phyloP scores from a whole-genome alignment of 35 echinoderm and acorn worm species.

The Hemicentrotus pulcherrimus region DNA sequence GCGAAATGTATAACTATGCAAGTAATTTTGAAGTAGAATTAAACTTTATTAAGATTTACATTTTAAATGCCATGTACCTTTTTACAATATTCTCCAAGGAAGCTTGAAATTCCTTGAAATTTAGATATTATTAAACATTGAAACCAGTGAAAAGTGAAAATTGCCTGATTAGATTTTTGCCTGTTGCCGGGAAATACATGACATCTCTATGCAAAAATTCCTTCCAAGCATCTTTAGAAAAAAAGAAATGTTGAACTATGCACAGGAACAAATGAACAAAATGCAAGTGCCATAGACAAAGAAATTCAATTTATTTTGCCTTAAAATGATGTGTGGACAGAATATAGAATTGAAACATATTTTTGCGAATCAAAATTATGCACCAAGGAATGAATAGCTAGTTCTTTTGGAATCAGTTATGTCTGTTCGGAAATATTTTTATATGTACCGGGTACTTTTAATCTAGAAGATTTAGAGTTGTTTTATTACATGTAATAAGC shows the following conservation, averaged over 20 bases:
- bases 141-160: too few species aligned
- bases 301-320: not conserved
- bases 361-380: not conserved
- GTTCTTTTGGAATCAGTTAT: not conserved
- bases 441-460: not conserved
- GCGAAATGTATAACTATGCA: not conserved
- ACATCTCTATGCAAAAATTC: not conserved
- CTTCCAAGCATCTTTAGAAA: not conserved
- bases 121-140: too few species aligned
- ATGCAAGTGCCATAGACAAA: not conserved
- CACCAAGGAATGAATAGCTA: not conserved
- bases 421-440: not conserved
- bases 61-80: not conserved
- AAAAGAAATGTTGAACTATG: not conserved
- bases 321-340: not conserved
- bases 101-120: too few species aligned
- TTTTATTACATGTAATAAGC: not conserved
- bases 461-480: not conserved
- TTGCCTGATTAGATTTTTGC: too few species aligned
- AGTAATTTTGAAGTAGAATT: not conserved
- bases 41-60: not conserved
- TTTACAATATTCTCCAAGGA: not conserved
- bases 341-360: not conserved
- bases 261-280: not conserved
- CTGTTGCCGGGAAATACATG: not conserved